Evolutionary conservation across 2,113 vertebrate genomes (phyloP).

Genomic region (Ochotona princeps): DNA sequence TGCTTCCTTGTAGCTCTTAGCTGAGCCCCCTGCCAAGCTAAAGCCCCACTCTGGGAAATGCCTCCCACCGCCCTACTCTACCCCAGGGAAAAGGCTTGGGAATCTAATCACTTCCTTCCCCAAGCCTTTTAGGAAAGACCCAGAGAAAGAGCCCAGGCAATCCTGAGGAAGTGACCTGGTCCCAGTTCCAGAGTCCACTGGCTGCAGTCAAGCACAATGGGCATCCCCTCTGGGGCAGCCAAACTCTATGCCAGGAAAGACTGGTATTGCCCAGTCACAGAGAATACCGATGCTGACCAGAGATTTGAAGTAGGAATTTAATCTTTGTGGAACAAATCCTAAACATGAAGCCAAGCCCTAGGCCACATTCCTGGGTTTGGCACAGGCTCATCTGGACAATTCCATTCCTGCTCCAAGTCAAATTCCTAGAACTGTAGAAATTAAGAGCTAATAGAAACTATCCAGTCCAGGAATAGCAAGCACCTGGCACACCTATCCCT

Average conservation of each 20-base stretch:
- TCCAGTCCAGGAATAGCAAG: not conserved
- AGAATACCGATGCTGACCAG: not conserved
- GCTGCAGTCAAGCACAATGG: not conserved
- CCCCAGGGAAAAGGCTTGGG: slow-evolving; percentile 44
- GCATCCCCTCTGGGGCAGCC: not conserved
- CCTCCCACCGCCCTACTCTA: not conserved
- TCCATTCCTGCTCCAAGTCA: not conserved
- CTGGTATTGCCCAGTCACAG: fast-evolving
- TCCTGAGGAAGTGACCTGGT: not conserved
- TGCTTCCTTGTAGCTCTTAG: slow-evolving; percentile 67
- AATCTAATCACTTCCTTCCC: slow-evolving; percentile 64
- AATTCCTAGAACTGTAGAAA: not conserved
- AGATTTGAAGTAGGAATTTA: not conserved
- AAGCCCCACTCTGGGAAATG: slow-evolving; percentile 71
- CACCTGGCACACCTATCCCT: not conserved
- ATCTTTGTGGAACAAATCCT: not conserved
- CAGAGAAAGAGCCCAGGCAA: not conserved
- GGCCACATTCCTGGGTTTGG: not conserved
- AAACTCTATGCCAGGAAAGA: not conserved
- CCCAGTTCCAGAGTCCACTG: not conserved
- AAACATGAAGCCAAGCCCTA: not conserved
- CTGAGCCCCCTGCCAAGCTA: slow-evolving; percentile 64
- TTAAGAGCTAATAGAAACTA: not conserved
- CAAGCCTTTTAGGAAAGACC: slow-evolving; percentile 44
- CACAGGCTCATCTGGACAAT: not conserved